These are phyloP conservation scores for Carassius gibelio DNA, from an alignment of 2,113 vertebrate species.

Conservation along the genomic window DNA sequence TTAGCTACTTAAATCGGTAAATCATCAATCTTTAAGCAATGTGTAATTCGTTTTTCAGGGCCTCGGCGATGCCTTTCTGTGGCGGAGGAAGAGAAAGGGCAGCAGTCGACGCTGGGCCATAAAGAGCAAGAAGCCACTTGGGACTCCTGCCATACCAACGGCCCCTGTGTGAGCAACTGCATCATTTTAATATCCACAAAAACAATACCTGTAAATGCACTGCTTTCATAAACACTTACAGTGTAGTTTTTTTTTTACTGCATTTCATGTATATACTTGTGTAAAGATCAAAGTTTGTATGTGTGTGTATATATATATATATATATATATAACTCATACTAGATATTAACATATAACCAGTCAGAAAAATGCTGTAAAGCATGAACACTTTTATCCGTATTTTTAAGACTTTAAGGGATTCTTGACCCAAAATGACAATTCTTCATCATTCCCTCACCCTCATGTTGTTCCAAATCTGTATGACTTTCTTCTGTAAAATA, in stretches of 20 bases:
- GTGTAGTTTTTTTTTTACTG: background rate
- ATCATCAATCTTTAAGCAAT: background rate
- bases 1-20: background rate
- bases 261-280: background rate
- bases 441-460: background rate
- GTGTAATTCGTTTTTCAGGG: slow-evolving; percentile 28
- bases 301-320: too few relatives aligned
- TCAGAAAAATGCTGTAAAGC: background rate
- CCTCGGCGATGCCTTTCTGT: slow-evolving; percentile 36
- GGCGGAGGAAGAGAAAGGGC: slow-evolving; percentile 52
- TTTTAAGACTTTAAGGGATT: background rate
- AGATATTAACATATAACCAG: background rate
- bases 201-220: background rate
- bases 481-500: background rate
- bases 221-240: background rate
- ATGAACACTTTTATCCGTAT: background rate
- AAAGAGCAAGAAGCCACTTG: slow-evolving; percentile 22
- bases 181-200: background rate
- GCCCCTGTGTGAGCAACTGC: slow-evolving; percentile 23
- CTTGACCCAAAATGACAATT: background rate
- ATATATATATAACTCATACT: too few relatives aligned
- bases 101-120: slow-evolving; percentile 54
- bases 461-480: background rate
- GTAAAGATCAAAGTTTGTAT: too few relatives aligned
- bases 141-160: background rate